Conservation (phyloP, 1,140 invertebrate genomes). For the Microvelia longipes region DNA sequence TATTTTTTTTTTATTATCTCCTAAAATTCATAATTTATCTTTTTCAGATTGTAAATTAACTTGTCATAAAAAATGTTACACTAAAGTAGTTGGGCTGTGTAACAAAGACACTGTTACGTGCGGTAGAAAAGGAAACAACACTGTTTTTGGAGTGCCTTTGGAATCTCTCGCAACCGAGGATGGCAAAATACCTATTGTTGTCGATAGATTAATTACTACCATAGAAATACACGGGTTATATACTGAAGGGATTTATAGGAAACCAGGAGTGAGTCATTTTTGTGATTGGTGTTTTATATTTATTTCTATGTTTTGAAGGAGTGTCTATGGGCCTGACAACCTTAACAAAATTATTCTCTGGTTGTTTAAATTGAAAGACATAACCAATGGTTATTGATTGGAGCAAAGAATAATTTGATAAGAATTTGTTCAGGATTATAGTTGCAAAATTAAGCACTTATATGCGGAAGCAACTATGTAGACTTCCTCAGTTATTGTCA, state of each 20-base stretch:
- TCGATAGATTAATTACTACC: slow-evolving; percentile 71
- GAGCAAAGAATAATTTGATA: no score
- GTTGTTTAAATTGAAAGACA: no score
- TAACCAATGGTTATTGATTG: no score
- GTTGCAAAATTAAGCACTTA: no score
- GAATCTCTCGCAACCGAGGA: slow-evolving; percentile 50
- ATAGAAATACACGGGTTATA: slow-evolving; percentile 87
- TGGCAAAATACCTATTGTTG: slow-evolving; percentile 63
- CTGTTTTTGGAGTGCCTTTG: slow-evolving; percentile 22
- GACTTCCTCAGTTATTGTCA: no score
- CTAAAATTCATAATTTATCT: no score
- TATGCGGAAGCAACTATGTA: no score
- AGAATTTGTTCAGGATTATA: no score
- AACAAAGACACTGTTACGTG: slow-evolving; percentile 21
- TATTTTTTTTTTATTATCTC: no score
- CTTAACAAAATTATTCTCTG: no score
- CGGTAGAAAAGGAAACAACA: slow-evolving; percentile 15
- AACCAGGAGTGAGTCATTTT: slow-evolving; percentile 57
- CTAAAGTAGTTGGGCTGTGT: slow-evolving; percentile 41
- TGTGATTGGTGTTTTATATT: neutral
- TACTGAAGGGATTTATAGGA: slow-evolving; percentile 83
- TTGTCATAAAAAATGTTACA: slow-evolving; percentile 87
- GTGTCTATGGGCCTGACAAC: no score
- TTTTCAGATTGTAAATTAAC: slow-evolving; percentile 78
- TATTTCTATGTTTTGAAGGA: no score